Evolutionary conservation across 2,888 invertebrate species (phyloP).

Genomic region (Melanostoma scalare): DNA sequence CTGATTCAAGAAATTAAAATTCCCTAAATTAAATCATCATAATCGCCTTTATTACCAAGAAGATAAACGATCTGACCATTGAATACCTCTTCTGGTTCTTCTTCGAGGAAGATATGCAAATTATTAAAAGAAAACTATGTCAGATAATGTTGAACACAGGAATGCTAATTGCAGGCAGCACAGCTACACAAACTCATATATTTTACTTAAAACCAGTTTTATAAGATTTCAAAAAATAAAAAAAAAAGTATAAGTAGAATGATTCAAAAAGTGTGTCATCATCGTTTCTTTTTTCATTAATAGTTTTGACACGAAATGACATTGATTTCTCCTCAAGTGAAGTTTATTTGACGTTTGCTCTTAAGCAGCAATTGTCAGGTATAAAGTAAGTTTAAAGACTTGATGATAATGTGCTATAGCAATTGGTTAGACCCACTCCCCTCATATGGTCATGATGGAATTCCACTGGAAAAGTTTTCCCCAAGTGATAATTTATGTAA

Average conservation of each 20-base stretch:
- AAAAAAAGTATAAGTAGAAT: slow-evolving; percentile 19
- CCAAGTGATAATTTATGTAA: slow-evolving; percentile 30
- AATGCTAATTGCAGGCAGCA: slow-evolving; percentile 16
- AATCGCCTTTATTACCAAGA: too few relatives aligned
- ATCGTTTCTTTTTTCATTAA: slow-evolving; percentile 21
- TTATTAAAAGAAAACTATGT: slow-evolving; percentile 39
- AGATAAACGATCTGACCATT: slow-evolving; percentile 28
- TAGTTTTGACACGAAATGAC: slow-evolving; percentile 50
- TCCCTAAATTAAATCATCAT: too few relatives aligned
- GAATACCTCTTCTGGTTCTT: too few relatives aligned
- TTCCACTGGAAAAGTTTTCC: slow-evolving; percentile 29
- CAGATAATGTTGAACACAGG: slow-evolving; percentile 11
- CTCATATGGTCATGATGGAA: slow-evolving; percentile 25
- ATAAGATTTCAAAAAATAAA: neutral
- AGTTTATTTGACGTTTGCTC: slow-evolving; percentile 11
- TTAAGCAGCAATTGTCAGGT: neutral
- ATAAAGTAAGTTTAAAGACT: neutral
- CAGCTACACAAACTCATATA: neutral
- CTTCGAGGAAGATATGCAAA: slow-evolving; percentile 4
- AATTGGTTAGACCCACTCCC: neutral
- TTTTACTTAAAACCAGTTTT: slow-evolving; percentile 19
- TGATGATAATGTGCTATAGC: neutral
- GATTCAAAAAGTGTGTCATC: slow-evolving; percentile 63
- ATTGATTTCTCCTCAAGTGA: slow-evolving; percentile 59
- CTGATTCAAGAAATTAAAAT: too few relatives aligned